Percentiles rank a stretch among this genome's conserved stretches.
phyloP scores from a whole-genome alignment of 2,113 vertebrate species.

The Sigmodon hispidus region DNA sequence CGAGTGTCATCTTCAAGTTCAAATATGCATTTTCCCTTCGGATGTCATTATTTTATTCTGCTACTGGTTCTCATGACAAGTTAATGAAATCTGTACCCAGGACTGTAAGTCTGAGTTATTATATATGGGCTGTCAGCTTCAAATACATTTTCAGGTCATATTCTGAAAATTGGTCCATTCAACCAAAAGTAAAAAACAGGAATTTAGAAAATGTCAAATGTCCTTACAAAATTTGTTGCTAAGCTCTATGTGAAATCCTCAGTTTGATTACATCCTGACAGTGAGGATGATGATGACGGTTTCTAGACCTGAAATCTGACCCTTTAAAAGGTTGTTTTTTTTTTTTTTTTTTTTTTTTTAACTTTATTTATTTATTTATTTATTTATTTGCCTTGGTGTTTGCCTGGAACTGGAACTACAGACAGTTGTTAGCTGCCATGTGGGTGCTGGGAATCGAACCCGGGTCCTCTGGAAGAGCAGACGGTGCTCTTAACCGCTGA shows the following conservation, averaged over 20 bases:
- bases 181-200: constrained; percentile 52
- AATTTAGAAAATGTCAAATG: constrained; percentile 49
- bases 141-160: constrained; percentile 73
- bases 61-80: constrained; percentile 83
- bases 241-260: constrained; percentile 4
- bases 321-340: constrained; percentile 53
- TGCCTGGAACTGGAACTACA: too few relatives aligned
- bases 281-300: constrained; percentile 37
- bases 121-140: constrained; percentile 82
- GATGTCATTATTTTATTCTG: constrained; percentile 83
- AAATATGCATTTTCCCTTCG: constrained; percentile 79
- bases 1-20: constrained; percentile 15
- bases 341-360: too few relatives aligned
- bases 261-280: not conserved
- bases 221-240: not conserved
- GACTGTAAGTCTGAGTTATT: constrained; percentile 79
- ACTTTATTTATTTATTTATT: too few relatives aligned
- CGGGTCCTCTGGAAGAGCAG: too few relatives aligned
- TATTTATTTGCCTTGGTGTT: too few relatives aligned
- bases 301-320: constrained; percentile 31
- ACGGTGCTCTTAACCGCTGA: too few relatives aligned
- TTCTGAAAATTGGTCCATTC: constrained; percentile 80
- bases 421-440: too few relatives aligned
- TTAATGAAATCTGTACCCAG: constrained; percentile 82
- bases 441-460: too few relatives aligned